Conservation (phyloP, 2,797 vertebrate genomes). For the Acridotheres tristis region DNA sequence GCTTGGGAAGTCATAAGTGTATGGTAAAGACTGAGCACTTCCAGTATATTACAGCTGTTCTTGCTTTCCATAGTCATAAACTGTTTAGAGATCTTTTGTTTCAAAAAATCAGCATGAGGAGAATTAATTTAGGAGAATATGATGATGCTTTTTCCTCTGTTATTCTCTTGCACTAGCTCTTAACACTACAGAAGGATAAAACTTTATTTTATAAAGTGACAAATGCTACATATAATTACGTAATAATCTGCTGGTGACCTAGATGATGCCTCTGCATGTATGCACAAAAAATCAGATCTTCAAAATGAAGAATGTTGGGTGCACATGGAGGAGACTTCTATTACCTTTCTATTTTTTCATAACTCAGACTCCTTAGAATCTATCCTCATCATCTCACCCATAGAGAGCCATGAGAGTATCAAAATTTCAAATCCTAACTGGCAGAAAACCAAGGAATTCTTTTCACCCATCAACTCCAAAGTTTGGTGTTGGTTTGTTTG, state of each 20-base stretch:
- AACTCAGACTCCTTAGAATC: not conserved
- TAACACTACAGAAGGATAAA: not conserved
- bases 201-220: not conserved
- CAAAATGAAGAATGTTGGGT: not conserved
- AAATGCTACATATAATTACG: not conserved
- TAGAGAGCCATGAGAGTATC: not conserved
- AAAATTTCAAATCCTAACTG: not conserved
- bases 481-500: not conserved
- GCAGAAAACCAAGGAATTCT: not conserved
- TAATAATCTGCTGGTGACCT: not conserved
- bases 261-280: not conserved
- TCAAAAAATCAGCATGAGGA: not conserved
- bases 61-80: not conserved
- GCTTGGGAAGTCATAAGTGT: not conserved
- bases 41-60: not conserved
- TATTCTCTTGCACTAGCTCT: not conserved
- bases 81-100: not conserved
- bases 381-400: not conserved
- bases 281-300: not conserved
- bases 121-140: not conserved
- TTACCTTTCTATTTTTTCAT: not conserved
- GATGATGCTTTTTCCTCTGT: not conserved
- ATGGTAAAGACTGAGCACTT: not conserved
- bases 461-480: not conserved
- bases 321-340: not conserved